Evolutionary conservation across 1,140 invertebrate genomes (phyloP), one percentile per base, ranked within the genome.

Genomic region (Ceratosolen fusciceps): DNA sequence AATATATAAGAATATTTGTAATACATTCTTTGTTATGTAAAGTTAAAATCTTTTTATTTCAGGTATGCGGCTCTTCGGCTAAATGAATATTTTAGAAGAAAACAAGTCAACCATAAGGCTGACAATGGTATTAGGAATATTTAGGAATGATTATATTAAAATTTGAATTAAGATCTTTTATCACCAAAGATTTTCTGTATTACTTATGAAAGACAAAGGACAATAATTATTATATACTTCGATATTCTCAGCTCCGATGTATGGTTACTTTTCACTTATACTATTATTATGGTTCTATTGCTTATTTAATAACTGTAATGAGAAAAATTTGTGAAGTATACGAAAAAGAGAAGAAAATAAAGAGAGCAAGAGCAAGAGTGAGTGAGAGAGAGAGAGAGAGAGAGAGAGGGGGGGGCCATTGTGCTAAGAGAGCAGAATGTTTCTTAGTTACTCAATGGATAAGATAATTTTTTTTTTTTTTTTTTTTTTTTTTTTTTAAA

Each of bases 1-100:
- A n/a, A n/a, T n/a, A n/a, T n/a, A n/a, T n/a, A n/a, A n/a, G n/a
- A n/a, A n/a, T n/a, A n/a, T n/a, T n/a, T n/a, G n/a, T 24, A 62
- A 19, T 62, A 19, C 26, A 21, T 65, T 67, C 4, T 67, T 67
- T 67, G 2, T 39, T n/a, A n/a, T n/a, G n/a, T n/a, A n/a, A n/a
- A n/a, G n/a, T n/a, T n/a, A n/a, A 49, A n/a, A 2, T 7, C 37
- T 82, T 77, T 83, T 83, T 86, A 81, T 83, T 84, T 84, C 85
- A 95, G 94, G 82, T 95, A 94, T 85, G 93, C 93, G 77, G 92
- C 92, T 84, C 90, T 92, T 83, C 91, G 94, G 78, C 92, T 95
- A 73, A 91, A 92, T 74, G 92, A 94, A 87, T 95, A 93, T 90
- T 93, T 92, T 84, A 89, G 91, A 73, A 87, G 87, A 79, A 93